These are phyloP conservation scores for Anguilla megastoma DNA, from an alignment of 2,797 vertebrate species.

Conservation along the genomic window DNA sequence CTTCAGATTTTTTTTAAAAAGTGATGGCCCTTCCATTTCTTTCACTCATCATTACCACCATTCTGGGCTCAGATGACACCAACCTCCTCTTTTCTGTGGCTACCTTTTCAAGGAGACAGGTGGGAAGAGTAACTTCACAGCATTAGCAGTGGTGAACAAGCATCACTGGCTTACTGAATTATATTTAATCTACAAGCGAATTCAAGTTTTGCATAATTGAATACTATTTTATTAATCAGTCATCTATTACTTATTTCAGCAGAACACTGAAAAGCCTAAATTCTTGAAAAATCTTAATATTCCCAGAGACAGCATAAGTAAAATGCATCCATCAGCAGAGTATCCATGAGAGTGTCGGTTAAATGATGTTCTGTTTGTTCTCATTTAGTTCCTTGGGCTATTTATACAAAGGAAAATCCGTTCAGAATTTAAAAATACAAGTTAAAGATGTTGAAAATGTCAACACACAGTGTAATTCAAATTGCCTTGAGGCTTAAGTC, in stretches of 20 bases:
- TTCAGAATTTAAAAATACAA: neutral
- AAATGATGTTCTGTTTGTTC: neutral
- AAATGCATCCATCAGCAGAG: neutral
- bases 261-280: neutral
- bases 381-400: neutral
- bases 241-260: neutral
- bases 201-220: neutral
- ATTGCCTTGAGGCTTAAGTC: neutral
- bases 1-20: conserved; percentile 66
- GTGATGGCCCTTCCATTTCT: conserved; percentile 67
- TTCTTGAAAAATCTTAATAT: neutral
- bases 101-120: neutral
- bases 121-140: neutral
- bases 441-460: too few relatives aligned
- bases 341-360: neutral
- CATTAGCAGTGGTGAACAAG: neutral
- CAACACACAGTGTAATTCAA: neutral
- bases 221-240: neutral
- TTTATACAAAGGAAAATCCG: neutral
- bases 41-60: conserved; percentile 60
- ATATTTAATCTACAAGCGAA: neutral
- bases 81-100: neutral
- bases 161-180: neutral
- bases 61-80: conserved; percentile 51
- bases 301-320: neutral